phyloP scores from a whole-genome alignment of 2,797 vertebrate species.

The Pangasius krempfi region DNA sequence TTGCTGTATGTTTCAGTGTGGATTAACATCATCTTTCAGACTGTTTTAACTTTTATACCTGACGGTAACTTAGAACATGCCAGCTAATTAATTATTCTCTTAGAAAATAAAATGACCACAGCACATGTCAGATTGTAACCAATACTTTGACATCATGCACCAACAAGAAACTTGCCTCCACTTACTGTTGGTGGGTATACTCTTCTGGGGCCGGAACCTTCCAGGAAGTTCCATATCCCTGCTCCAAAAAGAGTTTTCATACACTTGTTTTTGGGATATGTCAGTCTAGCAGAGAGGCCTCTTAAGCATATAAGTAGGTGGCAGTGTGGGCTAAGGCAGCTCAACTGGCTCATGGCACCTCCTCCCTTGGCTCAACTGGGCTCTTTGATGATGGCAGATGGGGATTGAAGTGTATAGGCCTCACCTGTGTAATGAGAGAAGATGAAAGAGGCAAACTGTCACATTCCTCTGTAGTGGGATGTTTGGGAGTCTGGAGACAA shows the following conservation, averaged over 20 bases:
- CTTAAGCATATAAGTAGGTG: conserved; percentile 29
- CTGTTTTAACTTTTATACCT: conserved; percentile 34
- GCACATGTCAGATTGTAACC: conserved; percentile 11
- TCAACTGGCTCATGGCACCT: conserved; percentile 17
- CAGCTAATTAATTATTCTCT: background rate
- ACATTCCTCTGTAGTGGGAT: conserved; percentile 49
- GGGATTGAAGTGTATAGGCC: conserved; percentile 45
- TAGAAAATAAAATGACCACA: background rate
- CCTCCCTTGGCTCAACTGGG: conserved; percentile 27
- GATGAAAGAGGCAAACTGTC: conserved; percentile 55
- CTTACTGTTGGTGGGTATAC: background rate
- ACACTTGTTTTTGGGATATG: background rate
- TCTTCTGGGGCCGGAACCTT: background rate
- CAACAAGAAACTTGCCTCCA: background rate
- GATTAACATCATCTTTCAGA: conserved; percentile 24
- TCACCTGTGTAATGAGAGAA: conserved; percentile 52
- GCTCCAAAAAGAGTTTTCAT: conserved; percentile 1
- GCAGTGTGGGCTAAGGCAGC: conserved; percentile 6
- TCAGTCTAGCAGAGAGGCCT: background rate
- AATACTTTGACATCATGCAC: conserved; percentile 7
- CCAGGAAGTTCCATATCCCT: background rate
- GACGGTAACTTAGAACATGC: conserved; percentile 17
- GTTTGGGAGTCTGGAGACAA: conserved; percentile 45
- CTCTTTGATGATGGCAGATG: conserved; percentile 55
- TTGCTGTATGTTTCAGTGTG: background rate